These are phyloP conservation scores for Arctopsyche grandis DNA, from an alignment of 1,140 invertebrate species.

Conservation along the genomic window DNA sequence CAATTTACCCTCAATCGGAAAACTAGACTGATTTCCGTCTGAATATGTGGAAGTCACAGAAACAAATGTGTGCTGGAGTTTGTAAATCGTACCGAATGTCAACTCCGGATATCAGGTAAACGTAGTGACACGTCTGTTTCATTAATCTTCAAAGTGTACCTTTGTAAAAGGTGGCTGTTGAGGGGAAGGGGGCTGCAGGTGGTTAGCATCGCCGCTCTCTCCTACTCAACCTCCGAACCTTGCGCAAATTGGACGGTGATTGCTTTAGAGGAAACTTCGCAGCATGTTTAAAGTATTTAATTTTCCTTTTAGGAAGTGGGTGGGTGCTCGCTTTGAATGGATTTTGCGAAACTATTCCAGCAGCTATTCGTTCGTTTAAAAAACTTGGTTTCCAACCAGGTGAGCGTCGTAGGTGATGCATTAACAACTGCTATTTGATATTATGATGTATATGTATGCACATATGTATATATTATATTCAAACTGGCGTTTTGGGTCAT, in stretches of 20 bases:
- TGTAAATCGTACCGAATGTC: slow-evolving; percentile 17
- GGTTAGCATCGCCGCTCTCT: neutral
- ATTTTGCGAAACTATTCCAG: no score
- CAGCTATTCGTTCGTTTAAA: no score
- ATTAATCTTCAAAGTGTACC: slow-evolving; percentile 36
- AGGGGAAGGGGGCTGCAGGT: slow-evolving; percentile 15
- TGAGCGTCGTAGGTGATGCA: no score
- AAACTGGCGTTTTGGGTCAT: no score
- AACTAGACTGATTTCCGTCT: no score
- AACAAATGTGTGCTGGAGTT: no score
- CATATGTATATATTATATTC: no score
- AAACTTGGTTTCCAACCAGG: no score
- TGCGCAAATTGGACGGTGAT: slow-evolving; percentile 38
- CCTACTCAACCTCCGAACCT: neutral
- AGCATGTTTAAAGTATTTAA: slow-evolving; percentile 36
- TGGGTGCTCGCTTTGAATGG: neutral
- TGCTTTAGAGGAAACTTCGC: slow-evolving; percentile 36
- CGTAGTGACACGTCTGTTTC: slow-evolving; percentile 36
- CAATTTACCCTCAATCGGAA: neutral
- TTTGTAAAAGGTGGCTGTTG: neutral
- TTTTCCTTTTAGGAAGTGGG: slow-evolving; percentile 20
- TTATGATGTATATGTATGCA: no score
- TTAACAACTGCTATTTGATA: no score
- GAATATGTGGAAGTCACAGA: no score
- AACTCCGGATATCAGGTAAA: slow-evolving; percentile 36